Evolutionary conservation across 2,113 vertebrate genomes (phyloP).

Genomic region (Calcarius ornatus): DNA sequence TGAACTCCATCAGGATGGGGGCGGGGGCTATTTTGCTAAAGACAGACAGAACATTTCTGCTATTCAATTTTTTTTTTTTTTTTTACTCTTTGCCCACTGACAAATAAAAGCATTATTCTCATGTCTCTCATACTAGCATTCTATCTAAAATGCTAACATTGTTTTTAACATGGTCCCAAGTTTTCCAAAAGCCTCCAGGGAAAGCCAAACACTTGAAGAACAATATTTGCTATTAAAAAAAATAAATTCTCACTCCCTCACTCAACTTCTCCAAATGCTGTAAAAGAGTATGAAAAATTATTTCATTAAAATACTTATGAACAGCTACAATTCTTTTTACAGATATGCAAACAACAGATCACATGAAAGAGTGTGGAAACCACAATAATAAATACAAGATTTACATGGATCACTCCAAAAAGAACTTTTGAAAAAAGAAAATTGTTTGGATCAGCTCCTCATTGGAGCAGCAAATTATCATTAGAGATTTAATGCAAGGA

Average conservation of each 20-base stretch:
- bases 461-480: not conserved
- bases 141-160: not conserved
- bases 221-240: not conserved
- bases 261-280: not conserved
- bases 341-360: not conserved
- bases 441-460: not conserved
- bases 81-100: not conserved
- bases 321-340: not conserved
- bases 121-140: not conserved
- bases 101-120: not conserved
- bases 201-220: not conserved
- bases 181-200: not conserved
- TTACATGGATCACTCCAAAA: not conserved
- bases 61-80: not conserved
- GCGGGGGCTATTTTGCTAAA: not conserved
- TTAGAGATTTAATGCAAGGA: not conserved
- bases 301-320: not conserved
- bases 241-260: not conserved
- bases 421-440: not conserved
- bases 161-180: not conserved
- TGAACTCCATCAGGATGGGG: not conserved
- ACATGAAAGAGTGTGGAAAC: not conserved
- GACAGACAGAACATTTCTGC: not conserved
- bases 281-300: not conserved
- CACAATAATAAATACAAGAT: not conserved